Percentiles rank a stretch among this genome's conserved stretches.
Evolutionary conservation across 2,797 vertebrate species (phyloP).

Genomic region (Odontamblyopus rebecca): DNA sequence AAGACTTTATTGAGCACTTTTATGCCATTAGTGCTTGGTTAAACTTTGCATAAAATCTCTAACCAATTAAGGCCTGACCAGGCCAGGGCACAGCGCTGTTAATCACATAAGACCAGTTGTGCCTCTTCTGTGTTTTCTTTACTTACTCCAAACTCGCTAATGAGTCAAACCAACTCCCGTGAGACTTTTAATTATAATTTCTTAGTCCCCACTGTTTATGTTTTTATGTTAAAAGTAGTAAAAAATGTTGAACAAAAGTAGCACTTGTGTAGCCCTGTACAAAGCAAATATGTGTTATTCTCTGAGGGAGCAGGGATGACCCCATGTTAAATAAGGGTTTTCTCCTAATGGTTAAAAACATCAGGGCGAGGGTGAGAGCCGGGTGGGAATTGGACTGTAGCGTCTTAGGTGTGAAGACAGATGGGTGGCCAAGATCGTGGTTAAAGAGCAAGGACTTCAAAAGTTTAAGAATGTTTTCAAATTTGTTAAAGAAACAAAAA

Average conservation of each 20-base stretch:
- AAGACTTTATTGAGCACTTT: background rate
- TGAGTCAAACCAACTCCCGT: conserved; percentile 7
- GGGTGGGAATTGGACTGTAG: background rate
- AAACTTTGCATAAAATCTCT: background rate
- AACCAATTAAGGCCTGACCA: conserved; percentile 9
- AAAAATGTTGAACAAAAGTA: background rate
- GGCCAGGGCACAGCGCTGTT: background rate
- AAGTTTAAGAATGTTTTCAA: background rate
- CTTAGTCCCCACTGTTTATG: background rate
- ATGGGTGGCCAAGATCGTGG: background rate
- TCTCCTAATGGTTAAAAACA: conserved; percentile 8
- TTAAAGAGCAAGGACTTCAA: background rate
- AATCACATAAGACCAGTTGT: conserved; percentile 7
- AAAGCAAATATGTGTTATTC: conserved; percentile 3
- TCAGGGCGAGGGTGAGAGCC: background rate
- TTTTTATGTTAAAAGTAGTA: background rate
- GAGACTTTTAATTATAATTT: background rate
- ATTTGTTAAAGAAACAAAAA: background rate
- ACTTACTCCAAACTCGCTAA: conserved; percentile 4
- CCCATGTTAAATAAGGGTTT: background rate
- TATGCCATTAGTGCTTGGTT: background rate
- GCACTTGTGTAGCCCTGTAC: background rate
- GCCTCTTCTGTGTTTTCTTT: background rate
- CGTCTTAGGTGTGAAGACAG: conserved; percentile 13
- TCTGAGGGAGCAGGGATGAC: background rate